Base-by-base conservation (phyloP, 2,113 vertebrate genomes). In the Cochlearius cochlearius region DNA sequence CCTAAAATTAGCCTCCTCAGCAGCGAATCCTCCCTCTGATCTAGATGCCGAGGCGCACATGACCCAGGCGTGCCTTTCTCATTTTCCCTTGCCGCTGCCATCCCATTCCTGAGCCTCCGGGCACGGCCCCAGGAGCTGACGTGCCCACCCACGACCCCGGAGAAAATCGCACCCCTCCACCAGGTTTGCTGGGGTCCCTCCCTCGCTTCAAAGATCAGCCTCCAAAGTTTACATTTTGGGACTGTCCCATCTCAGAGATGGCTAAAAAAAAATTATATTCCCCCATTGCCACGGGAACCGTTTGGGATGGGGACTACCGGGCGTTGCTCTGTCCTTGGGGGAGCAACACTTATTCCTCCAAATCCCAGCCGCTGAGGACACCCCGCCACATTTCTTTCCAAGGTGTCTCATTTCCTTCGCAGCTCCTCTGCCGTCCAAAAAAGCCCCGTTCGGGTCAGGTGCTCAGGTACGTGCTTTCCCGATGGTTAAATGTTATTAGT, bases 1-100 rank as follows among this genome's bases (percentile, higher is more conserved):
- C 59, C 95, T 96, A 95, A 96, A 95, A 92, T 96, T 96, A 97
- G 87, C 89, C 49, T 76, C 36, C 50, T 32, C 30, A 73, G 84
- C 30, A 60, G 86, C 2, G 19, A 89, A 83, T 91, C 83, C 86
- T 96, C 53, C 75, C 79, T 95, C 75, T 92, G 84, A 89, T 83
- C 67, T 76, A 43, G 72, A 66, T 89, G 91, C 88, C 38, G 0
- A 81, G 74, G 73, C 0, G 25, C 94, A 92, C 91, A 75, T 95
- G 94, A 95, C 86, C 94, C 69, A 88, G 56, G 62, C n/a, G 0
- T 92, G 86, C 64, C 82, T 82, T 87, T 90, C 86, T 94, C 93
- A 71, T 74, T 88, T 96, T 93, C 56, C 77, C 47, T 81, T 88
- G 86, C 82, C 0, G 0, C 45, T 93, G 93, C 78, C 88, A 77